Conservation (phyloP, 2,797 vertebrate genomes). For the Eulemur rubriventer region DNA sequence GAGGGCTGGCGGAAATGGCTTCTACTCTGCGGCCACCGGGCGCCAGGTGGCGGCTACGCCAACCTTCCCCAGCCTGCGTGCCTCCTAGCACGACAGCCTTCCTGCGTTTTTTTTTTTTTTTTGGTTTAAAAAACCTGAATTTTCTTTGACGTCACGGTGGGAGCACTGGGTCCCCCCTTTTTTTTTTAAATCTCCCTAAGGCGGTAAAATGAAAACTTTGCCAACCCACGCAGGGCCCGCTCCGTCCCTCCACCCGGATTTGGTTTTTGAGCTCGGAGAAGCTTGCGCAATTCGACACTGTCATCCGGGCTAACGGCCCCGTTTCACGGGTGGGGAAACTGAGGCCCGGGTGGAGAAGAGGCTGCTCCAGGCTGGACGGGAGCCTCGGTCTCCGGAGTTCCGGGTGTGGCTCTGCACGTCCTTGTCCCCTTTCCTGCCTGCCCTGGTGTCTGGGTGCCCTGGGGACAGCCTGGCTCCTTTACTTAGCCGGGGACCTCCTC, state of each 20-base stretch:
- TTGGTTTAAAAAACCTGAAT: background rate
- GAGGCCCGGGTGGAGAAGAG: background rate
- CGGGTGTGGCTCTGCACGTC: background rate
- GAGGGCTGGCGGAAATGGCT: background rate
- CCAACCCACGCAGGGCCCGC: background rate
- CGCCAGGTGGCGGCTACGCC: background rate
- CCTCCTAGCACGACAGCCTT: background rate
- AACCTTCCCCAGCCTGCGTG: background rate
- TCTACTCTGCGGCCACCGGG: background rate
- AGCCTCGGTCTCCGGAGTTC: background rate
- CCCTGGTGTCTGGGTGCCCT: background rate
- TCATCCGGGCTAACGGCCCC: background rate
- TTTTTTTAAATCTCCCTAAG: background rate
- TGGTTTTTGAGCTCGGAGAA: background rate
- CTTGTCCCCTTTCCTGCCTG: background rate
- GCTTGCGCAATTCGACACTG: background rate
- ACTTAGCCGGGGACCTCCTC: background rate
- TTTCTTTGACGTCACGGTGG: background rate
- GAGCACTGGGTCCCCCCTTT: background rate
- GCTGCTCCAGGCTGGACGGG: background rate
- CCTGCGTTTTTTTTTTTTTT: background rate
- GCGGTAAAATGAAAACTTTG: background rate
- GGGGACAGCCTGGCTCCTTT: background rate
- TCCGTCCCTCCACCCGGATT: background rate
- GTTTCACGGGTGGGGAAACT: background rate